phyloP scores from a whole-genome alignment of 2,113 vertebrate species.

The Clinocottus analis region DNA sequence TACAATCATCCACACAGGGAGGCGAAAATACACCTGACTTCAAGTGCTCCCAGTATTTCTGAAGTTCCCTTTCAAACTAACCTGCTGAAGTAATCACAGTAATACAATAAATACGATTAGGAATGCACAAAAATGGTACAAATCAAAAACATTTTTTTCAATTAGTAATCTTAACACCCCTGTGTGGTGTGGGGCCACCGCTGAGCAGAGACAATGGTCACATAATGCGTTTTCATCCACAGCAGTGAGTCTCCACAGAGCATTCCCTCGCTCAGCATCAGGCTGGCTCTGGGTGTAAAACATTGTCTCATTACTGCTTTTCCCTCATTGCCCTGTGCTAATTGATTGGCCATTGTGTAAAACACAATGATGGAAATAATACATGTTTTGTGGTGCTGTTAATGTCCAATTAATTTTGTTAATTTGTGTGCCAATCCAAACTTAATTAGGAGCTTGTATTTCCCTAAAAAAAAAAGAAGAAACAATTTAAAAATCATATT shows the following conservation, averaged over 20 bases:
- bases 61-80: constrained; percentile 25
- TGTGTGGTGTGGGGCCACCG: constrained; percentile 30
- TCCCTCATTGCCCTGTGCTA: constrained; percentile 55
- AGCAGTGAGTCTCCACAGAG: constrained; percentile 27
- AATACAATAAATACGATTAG: constrained; percentile 35
- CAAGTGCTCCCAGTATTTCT: constrained; percentile 10
- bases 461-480: too few relatives aligned
- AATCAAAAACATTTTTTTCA: constrained; percentile 47
- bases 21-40: background rate
- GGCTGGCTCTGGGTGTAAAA: constrained; percentile 42
- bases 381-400: constrained; percentile 27
- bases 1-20: background rate
- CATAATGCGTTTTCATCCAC: constrained; percentile 37
- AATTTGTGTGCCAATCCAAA: constrained; percentile 37
- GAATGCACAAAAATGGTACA: constrained; percentile 19
- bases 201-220: constrained; percentile 42
- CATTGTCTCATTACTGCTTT: constrained; percentile 72
- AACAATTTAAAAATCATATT: too few relatives aligned
- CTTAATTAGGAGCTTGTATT: constrained; percentile 44
- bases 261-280: constrained; percentile 45
- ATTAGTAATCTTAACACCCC: constrained; percentile 49
- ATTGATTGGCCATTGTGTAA: constrained; percentile 71
- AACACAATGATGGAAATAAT: constrained; percentile 68
- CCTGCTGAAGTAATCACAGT: constrained; percentile 46
- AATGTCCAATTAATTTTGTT: constrained; percentile 49